Evolutionary conservation across 2,797 vertebrate genomes (phyloP).

Genomic region (Microchirus variegatus): DNA sequence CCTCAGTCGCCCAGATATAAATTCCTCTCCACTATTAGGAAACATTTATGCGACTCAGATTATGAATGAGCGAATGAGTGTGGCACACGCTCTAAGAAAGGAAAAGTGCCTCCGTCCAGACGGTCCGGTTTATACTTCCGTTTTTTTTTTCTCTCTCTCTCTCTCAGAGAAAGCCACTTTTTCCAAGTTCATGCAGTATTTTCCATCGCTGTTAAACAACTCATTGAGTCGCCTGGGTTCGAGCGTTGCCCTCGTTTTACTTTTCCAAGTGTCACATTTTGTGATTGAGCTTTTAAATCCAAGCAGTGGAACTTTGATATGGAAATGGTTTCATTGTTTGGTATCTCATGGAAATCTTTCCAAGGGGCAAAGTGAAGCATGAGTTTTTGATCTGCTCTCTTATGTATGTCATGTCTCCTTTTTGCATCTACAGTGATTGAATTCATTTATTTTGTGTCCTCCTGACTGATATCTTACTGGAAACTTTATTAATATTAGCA

Average conservation of each 20-base stretch:
- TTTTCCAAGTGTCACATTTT: conserved; percentile 74
- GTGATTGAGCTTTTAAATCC: conserved; percentile 59
- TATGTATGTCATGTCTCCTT: neutral
- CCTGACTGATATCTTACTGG: no score
- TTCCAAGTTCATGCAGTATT: conserved; percentile 73
- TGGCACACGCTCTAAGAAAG: conserved; percentile 45
- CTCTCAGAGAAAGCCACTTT: conserved; percentile 56
- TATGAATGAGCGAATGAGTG: conserved; percentile 77
- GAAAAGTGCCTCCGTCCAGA: conserved; percentile 75
- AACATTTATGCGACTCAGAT: conserved; percentile 74
- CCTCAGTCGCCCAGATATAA: conserved; percentile 71
- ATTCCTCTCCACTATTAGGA: conserved; percentile 76
- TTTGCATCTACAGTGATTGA: no score
- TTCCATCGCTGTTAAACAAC: conserved; percentile 77
- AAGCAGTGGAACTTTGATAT: conserved; percentile 62
- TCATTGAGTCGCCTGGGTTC: conserved; percentile 75
- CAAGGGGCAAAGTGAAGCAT: conserved; percentile 34
- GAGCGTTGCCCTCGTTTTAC: conserved; percentile 51
- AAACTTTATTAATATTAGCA: no score
- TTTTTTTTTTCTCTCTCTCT: conserved; percentile 56
- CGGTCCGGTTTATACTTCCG: conserved; percentile 70
- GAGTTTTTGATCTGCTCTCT: conserved; percentile 13
- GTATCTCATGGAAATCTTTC: conserved; percentile 62
- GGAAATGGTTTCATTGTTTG: conserved; percentile 59
- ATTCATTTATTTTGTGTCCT: no score